phyloP scores from a whole-genome alignment of 2,797 vertebrate species.

The Enteromius anoplus region DNA sequence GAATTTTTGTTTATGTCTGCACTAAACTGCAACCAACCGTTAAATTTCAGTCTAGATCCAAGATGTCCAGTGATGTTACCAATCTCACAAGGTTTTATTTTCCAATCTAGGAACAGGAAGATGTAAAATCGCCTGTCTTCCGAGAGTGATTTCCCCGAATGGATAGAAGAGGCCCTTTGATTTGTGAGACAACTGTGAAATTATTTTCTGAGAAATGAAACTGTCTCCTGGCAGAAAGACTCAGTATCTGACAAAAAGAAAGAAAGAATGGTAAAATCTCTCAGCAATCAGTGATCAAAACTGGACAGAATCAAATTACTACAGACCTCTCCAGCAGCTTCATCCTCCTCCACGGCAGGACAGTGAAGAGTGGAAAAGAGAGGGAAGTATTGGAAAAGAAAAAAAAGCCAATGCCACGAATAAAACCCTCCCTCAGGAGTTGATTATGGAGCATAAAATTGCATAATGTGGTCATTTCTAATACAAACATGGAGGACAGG shows the following conservation, averaged over 20 bases:
- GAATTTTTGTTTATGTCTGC: neutral
- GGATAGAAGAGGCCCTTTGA: slow-evolving; percentile 59
- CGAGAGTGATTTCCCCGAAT: slow-evolving; percentile 6
- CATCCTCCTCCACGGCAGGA: slow-evolving; percentile 14
- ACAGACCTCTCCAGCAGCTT: slow-evolving; percentile 53
- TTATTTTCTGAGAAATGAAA: slow-evolving; percentile 66
- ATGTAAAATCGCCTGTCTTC: slow-evolving; percentile 32
- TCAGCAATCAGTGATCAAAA: slow-evolving; percentile 63
- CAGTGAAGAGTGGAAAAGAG: slow-evolving; percentile 45
- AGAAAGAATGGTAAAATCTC: slow-evolving; percentile 71
- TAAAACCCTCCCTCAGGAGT: slow-evolving; percentile 71
- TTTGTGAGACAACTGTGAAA: slow-evolving; percentile 62
- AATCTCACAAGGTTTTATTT: slow-evolving; percentile 42
- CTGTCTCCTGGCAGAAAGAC: slow-evolving; percentile 34
- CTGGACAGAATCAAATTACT: slow-evolving; percentile 54
- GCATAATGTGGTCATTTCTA: slow-evolving; percentile 77
- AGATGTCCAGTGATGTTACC: slow-evolving; percentile 12
- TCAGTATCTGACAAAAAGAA: slow-evolving; percentile 59
- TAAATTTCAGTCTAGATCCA: neutral
- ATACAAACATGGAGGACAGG: slow-evolving; percentile 72
- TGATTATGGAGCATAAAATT: slow-evolving; percentile 76
- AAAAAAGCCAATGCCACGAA: neutral
- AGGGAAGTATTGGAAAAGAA: slow-evolving; percentile 13
- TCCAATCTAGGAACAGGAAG: slow-evolving; percentile 31
- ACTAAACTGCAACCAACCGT: neutral